These are phyloP conservation scores for Dryas iulia DNA, from an alignment of 1,140 invertebrate species.

Conservation along the genomic window DNA sequence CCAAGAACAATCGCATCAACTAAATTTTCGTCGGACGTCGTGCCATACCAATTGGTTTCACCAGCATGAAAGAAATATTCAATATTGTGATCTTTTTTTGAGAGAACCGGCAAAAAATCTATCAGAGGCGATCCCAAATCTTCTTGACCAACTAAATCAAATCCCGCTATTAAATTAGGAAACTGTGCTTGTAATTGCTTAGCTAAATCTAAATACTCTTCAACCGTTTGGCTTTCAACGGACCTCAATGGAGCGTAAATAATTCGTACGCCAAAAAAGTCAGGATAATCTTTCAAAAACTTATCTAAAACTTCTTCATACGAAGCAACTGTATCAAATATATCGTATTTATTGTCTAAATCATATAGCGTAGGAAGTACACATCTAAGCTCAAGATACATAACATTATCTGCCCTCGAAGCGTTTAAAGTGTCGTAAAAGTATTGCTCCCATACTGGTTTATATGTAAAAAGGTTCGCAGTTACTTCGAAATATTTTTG, in stretches of 20 bases:
- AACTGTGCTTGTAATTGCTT: conserved; percentile 42
- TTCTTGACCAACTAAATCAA: conserved; percentile 90
- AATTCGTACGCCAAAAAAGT: conserved; percentile 86
- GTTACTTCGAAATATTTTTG: conserved; percentile 82
- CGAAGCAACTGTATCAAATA: conserved; percentile 79
- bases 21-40: conserved; percentile 85
- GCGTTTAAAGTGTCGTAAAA: conserved; percentile 86
- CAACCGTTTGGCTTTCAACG: conserved; percentile 54
- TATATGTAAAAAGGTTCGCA: conserved; percentile 83
- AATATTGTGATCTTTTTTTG: conserved; percentile 74
- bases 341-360: conserved; percentile 80
- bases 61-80: conserved; percentile 90
- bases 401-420: conserved; percentile 88
- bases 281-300: conserved; percentile 82
- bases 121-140: conserved; percentile 83
- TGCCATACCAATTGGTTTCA: conserved; percentile 89
- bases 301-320: conserved; percentile 82
- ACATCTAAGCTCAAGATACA: conserved; percentile 88
- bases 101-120: conserved; percentile 82
- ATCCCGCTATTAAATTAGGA: conserved; percentile 85
- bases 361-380: conserved; percentile 83
- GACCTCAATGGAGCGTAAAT: conserved; percentile 85
- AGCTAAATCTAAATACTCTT: conserved; percentile 77
- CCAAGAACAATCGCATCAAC: conserved; percentile 90
- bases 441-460: conserved; percentile 86